These are phyloP conservation scores for Pleuronectes platessa DNA, from an alignment of 2,113 vertebrate genomes.

Conservation along the genomic window DNA sequence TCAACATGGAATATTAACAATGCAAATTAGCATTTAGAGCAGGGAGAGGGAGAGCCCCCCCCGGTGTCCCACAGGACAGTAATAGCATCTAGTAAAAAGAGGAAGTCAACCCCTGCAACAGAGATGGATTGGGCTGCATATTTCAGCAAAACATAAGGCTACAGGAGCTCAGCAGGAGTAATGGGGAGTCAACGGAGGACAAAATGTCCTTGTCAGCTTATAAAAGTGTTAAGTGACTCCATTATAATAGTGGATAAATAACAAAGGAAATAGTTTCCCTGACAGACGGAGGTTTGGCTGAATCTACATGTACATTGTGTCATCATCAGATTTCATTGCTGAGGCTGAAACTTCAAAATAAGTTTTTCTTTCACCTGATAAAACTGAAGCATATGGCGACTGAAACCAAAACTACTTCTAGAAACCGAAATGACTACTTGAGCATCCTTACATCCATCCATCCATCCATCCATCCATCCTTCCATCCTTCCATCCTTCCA, in stretches of 20 bases:
- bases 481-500: too few species aligned
- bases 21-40: constrained; percentile 71
- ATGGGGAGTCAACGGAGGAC: constrained; percentile 64
- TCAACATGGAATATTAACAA: constrained; percentile 65
- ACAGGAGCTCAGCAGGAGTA: constrained; percentile 35
- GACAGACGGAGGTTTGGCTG: constrained; percentile 7
- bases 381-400: not conserved
- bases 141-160: constrained; percentile 63
- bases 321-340: constrained; percentile 31
- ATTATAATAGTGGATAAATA: constrained; percentile 50
- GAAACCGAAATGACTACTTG: not conserved
- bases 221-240: constrained; percentile 66
- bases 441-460: not conserved
- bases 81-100: constrained; percentile 58
- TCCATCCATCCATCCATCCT: too few species aligned
- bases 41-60: constrained; percentile 36
- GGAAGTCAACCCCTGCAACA: constrained; percentile 66
- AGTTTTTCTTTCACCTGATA: not conserved
- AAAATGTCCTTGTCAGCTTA: constrained; percentile 61
- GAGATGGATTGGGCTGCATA: constrained; percentile 71
- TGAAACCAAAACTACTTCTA: not conserved
- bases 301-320: constrained; percentile 20
- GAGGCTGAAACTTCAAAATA: not conserved
- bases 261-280: constrained; percentile 8
- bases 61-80: constrained; percentile 63